These are phyloP conservation scores for Zaprionus lineosus DNA, from an alignment of 2,888 invertebrate genomes.

Conservation along the genomic window DNA sequence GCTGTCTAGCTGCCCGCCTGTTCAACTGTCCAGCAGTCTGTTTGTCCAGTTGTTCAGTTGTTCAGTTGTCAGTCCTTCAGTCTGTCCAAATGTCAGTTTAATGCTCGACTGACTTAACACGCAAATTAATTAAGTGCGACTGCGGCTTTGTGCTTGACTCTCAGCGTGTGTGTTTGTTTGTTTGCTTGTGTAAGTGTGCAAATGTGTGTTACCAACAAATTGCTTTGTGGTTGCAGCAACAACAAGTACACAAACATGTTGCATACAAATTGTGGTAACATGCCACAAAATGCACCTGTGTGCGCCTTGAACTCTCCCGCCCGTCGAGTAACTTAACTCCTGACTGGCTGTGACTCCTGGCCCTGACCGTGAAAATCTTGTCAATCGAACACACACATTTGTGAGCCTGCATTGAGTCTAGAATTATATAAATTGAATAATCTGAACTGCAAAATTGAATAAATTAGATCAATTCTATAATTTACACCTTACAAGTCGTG, in stretches of 20 bases:
- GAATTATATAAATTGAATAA: no score
- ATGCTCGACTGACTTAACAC: slow-evolving; percentile 57
- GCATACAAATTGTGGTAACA: slow-evolving; percentile 56
- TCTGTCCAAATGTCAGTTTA: slow-evolving; percentile 48
- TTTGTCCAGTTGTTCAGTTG: no score
- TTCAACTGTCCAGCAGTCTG: slow-evolving; percentile 18
- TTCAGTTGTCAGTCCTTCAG: slow-evolving; percentile 24
- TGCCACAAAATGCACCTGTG: slow-evolving; percentile 24
- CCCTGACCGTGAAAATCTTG: slow-evolving; percentile 11
- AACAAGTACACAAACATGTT: slow-evolving; percentile 45
- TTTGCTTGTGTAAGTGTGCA: slow-evolving; percentile 19
- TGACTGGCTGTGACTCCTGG: no score
- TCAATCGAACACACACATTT: no score
- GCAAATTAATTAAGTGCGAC: slow-evolving; percentile 64
- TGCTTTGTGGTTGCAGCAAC: slow-evolving; percentile 45
- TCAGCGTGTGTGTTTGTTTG: slow-evolving; percentile 22
- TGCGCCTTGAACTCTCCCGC: slow-evolving; percentile 13
- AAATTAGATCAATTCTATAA: no score
- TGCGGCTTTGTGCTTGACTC: slow-evolving; percentile 13
- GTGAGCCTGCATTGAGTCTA: no score
- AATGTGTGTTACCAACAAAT: slow-evolving; percentile 47
- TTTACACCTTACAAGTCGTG: no score
- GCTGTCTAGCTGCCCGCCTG: slow-evolving; percentile 10
- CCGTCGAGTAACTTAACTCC: slow-evolving; percentile 7
- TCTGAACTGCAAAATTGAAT: no score